Evolutionary conservation across 2,113 vertebrate species (phyloP).

Genomic region (Xerus inauris): DNA sequence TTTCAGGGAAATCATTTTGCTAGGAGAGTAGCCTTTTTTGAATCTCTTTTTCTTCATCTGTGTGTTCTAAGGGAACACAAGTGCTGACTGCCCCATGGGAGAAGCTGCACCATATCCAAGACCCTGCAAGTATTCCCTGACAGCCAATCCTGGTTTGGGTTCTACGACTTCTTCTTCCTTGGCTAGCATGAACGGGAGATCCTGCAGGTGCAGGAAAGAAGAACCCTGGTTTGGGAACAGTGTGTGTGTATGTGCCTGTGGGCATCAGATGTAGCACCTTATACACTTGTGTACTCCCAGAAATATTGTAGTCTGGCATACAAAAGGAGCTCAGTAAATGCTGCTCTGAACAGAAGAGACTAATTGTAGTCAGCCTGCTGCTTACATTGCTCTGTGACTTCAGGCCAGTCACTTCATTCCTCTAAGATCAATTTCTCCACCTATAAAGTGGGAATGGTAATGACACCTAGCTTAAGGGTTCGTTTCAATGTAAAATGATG

Average conservation of each 20-base stretch:
- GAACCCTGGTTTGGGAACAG: not conserved
- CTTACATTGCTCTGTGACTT: not conserved
- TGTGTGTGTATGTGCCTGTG: not conserved
- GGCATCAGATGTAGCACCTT: not conserved
- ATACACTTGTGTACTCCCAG: not conserved
- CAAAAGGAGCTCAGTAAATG: not conserved
- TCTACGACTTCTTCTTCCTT: not conserved
- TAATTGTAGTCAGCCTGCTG: not conserved
- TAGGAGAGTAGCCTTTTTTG: not conserved
- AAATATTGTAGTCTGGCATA: not conserved
- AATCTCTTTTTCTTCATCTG: not conserved
- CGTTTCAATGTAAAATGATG: not conserved
- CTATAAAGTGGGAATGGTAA: not conserved
- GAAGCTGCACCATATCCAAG: not conserved
- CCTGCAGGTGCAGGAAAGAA: not conserved
- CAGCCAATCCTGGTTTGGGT: not conserved
- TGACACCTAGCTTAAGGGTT: not conserved
- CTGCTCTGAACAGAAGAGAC: not conserved
- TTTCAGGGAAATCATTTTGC: conserved; percentile 29
- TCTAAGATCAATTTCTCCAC: conserved; percentile 1
- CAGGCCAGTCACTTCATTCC: not conserved
- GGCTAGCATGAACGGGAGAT: not conserved
- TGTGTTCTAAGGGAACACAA: conserved; percentile 38
- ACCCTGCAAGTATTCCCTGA: not conserved
- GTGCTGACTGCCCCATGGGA: not conserved